Evolutionary conservation across 2,888 invertebrate species (phyloP), one percentile per base, ranked within the genome.

Genomic region (Imbricaverruca yamaguchii): DNA sequence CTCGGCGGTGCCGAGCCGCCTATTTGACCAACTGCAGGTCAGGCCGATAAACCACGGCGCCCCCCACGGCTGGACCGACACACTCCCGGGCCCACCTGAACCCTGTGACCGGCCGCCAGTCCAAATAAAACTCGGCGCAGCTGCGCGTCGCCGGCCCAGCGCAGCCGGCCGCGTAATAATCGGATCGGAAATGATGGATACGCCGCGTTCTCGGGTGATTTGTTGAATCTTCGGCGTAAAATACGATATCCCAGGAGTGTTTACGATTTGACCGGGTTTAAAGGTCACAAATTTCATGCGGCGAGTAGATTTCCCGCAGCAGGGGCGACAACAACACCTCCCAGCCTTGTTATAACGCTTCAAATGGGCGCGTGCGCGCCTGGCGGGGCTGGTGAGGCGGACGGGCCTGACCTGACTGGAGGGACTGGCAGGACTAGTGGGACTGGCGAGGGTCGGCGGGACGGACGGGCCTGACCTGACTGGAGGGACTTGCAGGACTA

Each of bases 231-330:
- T 53, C 53, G 7, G 74, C 15, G 53, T 74, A 74, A 74, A 74
- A 74, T 74, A 74, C 74, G 74, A 74, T 74, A 74, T 74, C 74
- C 74, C 74, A 9, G 53, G 74, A 74, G 39, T 74, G 74, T 74
- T 74, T 74, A 74, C 53, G 74, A 53, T 74, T 74, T 39, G 74
- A 53, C 15, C 39, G 74, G 74, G 74, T 74, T 74, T 39, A 74
- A 53, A 74, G 74, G 74, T 74, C 74, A 74, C 74, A 25, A 74
- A 74, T 74, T 74, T 53, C 74, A 74, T 74, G 74, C 74, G n/a
- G 25, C 74, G 74, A 74, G 74, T 74, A 74, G 53, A 74, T 74
- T 74, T 74, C 53, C 53, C 74, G 53, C 74, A 74, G 74, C 74
- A 18, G 74, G 74, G 74, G 74, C 13, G 74, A 53, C 74, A 74